Evolutionary conservation across 2,888 invertebrate genomes (phyloP).

Genomic region (Lottia gigantea): DNA sequence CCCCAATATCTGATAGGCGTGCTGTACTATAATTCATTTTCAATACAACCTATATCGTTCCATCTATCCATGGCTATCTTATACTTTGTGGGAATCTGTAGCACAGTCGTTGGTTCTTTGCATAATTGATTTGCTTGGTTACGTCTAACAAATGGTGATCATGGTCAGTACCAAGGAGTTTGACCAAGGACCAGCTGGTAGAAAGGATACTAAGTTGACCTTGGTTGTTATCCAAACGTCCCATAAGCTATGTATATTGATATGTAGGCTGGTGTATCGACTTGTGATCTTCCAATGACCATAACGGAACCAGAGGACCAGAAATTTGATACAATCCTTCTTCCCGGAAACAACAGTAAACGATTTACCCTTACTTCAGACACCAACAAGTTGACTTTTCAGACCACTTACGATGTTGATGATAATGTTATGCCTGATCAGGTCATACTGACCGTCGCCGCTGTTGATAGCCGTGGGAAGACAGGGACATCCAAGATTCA

Average conservation of each 20-base stretch:
- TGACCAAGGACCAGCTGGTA: too few species aligned
- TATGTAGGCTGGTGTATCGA: background rate
- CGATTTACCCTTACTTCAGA: slow-evolving; percentile 14
- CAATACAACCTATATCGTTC: too few species aligned
- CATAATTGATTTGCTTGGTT: too few species aligned
- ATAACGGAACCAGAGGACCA: slow-evolving; percentile 9
- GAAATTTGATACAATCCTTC: slow-evolving; percentile 2
- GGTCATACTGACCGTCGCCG: slow-evolving; percentile 21
- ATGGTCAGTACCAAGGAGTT: too few species aligned
- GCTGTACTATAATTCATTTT: too few species aligned
- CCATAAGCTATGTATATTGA: background rate
- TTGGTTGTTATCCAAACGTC: too few species aligned
- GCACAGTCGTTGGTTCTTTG: too few species aligned
- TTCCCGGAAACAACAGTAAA: slow-evolving; percentile 23
- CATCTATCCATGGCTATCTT: too few species aligned
- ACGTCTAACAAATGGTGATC: too few species aligned
- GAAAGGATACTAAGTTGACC: too few species aligned
- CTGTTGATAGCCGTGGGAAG: slow-evolving; percentile 22
- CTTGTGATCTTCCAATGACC: slow-evolving; percentile 11
- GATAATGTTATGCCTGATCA: slow-evolving; percentile 11
- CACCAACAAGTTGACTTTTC: background rate
- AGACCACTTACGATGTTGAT: slow-evolving; percentile 16
- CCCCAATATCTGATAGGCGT: too few species aligned
- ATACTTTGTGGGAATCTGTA: too few species aligned
- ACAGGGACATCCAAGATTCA: slow-evolving; percentile 25